Evolutionary conservation across 2,113 vertebrate genomes (phyloP).

Genomic region (Chrysemys picta): DNA sequence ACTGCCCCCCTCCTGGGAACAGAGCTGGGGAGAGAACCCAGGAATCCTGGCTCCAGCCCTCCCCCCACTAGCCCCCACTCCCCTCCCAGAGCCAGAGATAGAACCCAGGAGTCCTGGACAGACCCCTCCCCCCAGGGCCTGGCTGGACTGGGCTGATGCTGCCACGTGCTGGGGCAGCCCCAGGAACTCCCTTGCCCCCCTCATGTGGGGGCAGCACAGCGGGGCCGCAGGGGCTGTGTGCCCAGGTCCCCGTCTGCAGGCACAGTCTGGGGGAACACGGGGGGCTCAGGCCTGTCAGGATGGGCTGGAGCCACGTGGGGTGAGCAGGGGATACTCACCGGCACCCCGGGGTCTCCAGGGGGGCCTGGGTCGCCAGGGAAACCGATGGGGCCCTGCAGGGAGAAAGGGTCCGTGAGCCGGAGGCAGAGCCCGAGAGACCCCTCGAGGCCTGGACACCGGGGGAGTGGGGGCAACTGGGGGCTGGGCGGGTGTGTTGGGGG

Average conservation of each 20-base stretch:
- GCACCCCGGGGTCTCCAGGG: slow-evolving; percentile 85
- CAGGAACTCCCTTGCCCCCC: no score
- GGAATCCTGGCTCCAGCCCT: background rate
- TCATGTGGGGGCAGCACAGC: no score
- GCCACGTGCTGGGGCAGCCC: no score
- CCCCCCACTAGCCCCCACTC: no score
- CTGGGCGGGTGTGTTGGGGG: background rate
- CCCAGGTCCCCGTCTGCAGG: background rate
- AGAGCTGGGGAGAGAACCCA: background rate
- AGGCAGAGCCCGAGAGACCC: background rate
- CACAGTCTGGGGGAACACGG: background rate
- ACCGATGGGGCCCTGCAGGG: slow-evolving; percentile 84
- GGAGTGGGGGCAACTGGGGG: no score
- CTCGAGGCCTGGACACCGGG: background rate
- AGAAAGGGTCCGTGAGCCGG: rapidly evolving
- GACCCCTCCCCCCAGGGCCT: background rate
- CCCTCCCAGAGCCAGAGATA: background rate
- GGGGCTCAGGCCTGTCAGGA: no score
- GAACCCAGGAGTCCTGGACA: background rate
- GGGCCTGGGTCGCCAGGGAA: slow-evolving; percentile 87
- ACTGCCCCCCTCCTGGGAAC: rapidly evolving
- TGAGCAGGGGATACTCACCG: slow-evolving; percentile 73
- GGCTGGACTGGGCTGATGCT: no score
- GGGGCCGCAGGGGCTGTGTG: no score
- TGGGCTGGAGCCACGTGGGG: background rate